Base-by-base conservation (phyloP, 2,113 vertebrate species). In the Nyctibius bracteatus region DNA sequence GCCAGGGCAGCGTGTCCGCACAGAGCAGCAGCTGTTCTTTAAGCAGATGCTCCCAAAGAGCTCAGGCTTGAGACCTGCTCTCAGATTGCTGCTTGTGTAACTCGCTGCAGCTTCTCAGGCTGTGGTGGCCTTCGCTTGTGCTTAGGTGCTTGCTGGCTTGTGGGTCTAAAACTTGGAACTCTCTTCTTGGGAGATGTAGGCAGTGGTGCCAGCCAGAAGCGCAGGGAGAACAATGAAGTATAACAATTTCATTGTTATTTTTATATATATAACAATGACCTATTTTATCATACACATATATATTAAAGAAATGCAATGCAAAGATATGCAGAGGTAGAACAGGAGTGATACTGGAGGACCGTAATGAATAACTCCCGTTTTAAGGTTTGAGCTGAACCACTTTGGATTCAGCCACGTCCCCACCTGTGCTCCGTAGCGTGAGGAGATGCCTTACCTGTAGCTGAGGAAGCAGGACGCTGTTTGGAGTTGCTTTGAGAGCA, bases 201-300 rank as follows among this genome's bases (percentile, higher is more conserved):
- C 7, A 35, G 0, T 8, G 10, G 17, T 44, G 21, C 23, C 17
- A 75, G 46, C 44, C 37, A 22, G 21, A 39, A 67, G 12, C 37
- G 28, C 31, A 37, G 11, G 23, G 17, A 3, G 59, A 73, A 28
- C 41, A 37, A 3, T 35, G 28, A 33, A n/a, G 14, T 27, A 1
- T 1, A 78, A 35, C 46, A 43, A 24, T 16, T 24, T 16, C 15
- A 12, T 8, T 12, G 51, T 59, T 52, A 10, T 30, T 86, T 73
- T 41, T 66, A 35, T 39, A 8, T 22, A 2, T 44, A 1, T 37
- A 35, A 35, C 9, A 35, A 14, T 37, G 2, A 4, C 39, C 7
- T 46, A 0, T 33, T 70, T 68, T 54, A 6, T 74, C 22, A 1
- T 30, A 5, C 22, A 4, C 5, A 31, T 78, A 5, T n/a, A 4